Conservation (phyloP, 1,140 invertebrate genomes). For the Melitaea cinxia region DNA sequence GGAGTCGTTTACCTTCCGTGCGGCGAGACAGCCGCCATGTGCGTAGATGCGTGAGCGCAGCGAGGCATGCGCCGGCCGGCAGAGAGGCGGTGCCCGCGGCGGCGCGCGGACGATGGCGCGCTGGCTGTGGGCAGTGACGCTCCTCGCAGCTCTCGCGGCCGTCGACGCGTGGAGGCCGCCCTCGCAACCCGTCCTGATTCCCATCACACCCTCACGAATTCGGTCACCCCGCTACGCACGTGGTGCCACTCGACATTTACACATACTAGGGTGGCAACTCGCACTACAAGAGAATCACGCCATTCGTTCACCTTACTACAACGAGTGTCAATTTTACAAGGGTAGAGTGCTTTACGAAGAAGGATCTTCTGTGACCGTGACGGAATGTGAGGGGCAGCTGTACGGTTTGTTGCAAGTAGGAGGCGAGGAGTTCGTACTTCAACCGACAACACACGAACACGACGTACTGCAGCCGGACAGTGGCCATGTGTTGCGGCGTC, state of each 20-base stretch:
- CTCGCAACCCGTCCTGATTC: constrained; percentile 38
- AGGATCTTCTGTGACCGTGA: constrained; percentile 63
- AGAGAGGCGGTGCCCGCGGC: constrained; percentile 67
- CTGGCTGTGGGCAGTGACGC: constrained; percentile 65
- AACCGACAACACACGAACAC: too few species aligned
- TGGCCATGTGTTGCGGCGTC: constrained; percentile 61
- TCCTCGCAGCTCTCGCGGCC: constrained; percentile 46
- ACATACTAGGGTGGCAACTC: constrained; percentile 67
- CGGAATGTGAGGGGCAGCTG: constrained; percentile 68
- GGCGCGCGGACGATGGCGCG: constrained; percentile 74
- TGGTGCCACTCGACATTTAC: constrained; percentile 54
- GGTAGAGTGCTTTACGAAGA: constrained; percentile 61
- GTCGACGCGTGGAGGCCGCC: constrained; percentile 51
- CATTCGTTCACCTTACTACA: constrained; percentile 70
- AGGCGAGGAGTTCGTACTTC: constrained; percentile 65
- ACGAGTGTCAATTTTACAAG: constrained; percentile 72
- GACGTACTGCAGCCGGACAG: constrained; percentile 41
- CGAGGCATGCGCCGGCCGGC: constrained; percentile 52
- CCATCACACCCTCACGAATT: constrained; percentile 27
- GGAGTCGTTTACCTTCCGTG: constrained; percentile 79
- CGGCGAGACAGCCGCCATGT: constrained; percentile 75
- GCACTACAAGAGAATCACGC: constrained; percentile 68
- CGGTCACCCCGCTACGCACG: constrained; percentile 45
- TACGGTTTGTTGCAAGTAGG: constrained; percentile 70
- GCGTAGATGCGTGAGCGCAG: constrained; percentile 75